Conservation (phyloP, 2,113 vertebrate genomes). For the Upupa epops region DNA sequence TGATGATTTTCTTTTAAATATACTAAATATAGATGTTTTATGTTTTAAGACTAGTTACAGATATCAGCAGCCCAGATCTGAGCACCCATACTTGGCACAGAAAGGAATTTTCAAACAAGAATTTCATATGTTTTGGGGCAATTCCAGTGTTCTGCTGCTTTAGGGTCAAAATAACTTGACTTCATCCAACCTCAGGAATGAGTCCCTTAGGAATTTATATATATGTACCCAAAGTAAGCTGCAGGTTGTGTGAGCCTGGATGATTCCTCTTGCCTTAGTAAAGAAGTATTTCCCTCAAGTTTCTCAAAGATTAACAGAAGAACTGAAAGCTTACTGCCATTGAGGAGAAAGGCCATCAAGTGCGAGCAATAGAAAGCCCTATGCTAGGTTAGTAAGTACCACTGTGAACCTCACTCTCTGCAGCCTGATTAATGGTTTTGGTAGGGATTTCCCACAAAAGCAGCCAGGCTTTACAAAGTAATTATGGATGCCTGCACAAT, state of each 20-base stretch:
- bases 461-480: background rate
- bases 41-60: background rate
- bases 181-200: background rate
- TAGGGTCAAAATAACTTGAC: background rate
- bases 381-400: background rate
- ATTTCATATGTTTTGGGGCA: background rate
- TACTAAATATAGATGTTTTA: background rate
- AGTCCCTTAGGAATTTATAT: background rate
- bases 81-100: background rate
- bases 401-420: background rate
- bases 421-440: background rate
- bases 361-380: background rate
- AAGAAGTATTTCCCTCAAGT: background rate
- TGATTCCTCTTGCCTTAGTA: background rate
- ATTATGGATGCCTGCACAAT: background rate
- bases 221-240: constrained; percentile 2
- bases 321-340: background rate
- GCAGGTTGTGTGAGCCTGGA: background rate
- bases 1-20: background rate
- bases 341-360: background rate
- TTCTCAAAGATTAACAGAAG: background rate
- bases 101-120: background rate
- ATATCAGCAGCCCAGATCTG: background rate
- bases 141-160: background rate
- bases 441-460: background rate